Evolutionary conservation across 2,113 vertebrate species (phyloP), one percentile per base, ranked within the genome.

Genomic region (Dendropsophus ebraccatus): DNA sequence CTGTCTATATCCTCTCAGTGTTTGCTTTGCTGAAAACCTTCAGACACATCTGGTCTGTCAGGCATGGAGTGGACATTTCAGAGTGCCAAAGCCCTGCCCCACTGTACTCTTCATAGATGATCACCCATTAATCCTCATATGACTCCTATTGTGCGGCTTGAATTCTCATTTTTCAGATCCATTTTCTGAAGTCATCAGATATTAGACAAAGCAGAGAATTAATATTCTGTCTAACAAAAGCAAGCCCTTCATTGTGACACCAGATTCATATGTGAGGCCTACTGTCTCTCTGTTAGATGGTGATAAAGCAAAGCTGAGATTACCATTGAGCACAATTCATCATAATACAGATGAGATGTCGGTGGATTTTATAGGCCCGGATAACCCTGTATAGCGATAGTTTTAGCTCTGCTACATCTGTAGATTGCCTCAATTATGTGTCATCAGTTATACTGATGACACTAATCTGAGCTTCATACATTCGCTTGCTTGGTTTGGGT

Each of bases 41-140:
- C 85, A 87, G 85, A 87, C 67, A 58, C 56, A 80, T 87, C 77
- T 81, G 69, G 77, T 87, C 85, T 87, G 85, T 87, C 85, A 87
- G 85, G 85, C 85, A 87, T 37, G 85, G 77, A 74, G 69, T 87
- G 67, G 85, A 87, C 65, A 81, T 81, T 52, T 74, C 77, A 81
- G 78, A 81, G 54, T 74, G 47, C 45, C 67, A 81, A 72, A 86
- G 19, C 65, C 76, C 50, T 49, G 67, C 77, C 78, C 69, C 52
- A 81, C 65, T 56, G 41, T 81, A n/a, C 78, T 87, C 85, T 74
- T 81, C 35, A 58, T 5, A 81, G n/a, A 62, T n/a, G 3, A 62
- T 14, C 77, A 80, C 23, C 54, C 54, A 81, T 81, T 45, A 25
- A 62, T 28, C 56, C 30, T 41, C 30, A 58, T 21, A 78, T 50